phyloP scores from a whole-genome alignment of 2,888 invertebrate species.

The Cremastinae sp. region DNA sequence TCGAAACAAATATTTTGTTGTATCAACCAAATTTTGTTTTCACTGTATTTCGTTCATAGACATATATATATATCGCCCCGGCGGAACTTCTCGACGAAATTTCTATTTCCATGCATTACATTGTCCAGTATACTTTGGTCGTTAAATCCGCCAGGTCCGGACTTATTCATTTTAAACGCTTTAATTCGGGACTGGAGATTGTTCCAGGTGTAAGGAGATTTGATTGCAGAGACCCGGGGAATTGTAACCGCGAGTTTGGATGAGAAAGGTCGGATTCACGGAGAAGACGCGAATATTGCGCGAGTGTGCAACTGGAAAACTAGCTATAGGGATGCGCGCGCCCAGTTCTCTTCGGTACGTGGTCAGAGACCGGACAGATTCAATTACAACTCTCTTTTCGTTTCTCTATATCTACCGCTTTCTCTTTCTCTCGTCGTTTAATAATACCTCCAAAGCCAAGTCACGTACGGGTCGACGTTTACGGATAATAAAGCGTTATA shows the following conservation, averaged over 20 bases:
- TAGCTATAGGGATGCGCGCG: conserved; percentile 57
- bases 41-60: no score
- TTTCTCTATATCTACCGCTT: conserved; percentile 9
- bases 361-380: conserved; percentile 72
- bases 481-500: conserved; percentile 62
- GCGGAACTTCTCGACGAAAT: neutral
- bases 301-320: conserved; percentile 44
- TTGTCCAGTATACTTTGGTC: conserved; percentile 1
- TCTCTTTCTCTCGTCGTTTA: conserved; percentile 62
- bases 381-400: conserved; percentile 66
- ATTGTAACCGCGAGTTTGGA: conserved; percentile 37
- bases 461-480: conserved; percentile 66
- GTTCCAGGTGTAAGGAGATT: conserved; percentile 36
- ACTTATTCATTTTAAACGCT: conserved; percentile 15
- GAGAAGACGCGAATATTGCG: conserved; percentile 28
- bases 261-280: conserved; percentile 19
- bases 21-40: no score
- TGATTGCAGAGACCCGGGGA: conserved; percentile 40
- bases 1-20: no score
- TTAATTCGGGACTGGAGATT: conserved; percentile 26
- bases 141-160: conserved; percentile 7
- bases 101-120: neutral
- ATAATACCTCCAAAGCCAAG: conserved; percentile 70
- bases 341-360: conserved; percentile 66
- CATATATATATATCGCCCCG: no score